A percentile compares a stretch with the other conserved stretches of the same genome.
Evolutionary conservation across 2,797 vertebrate species (phyloP).

Genomic region (Brachymystax lenok): DNA sequence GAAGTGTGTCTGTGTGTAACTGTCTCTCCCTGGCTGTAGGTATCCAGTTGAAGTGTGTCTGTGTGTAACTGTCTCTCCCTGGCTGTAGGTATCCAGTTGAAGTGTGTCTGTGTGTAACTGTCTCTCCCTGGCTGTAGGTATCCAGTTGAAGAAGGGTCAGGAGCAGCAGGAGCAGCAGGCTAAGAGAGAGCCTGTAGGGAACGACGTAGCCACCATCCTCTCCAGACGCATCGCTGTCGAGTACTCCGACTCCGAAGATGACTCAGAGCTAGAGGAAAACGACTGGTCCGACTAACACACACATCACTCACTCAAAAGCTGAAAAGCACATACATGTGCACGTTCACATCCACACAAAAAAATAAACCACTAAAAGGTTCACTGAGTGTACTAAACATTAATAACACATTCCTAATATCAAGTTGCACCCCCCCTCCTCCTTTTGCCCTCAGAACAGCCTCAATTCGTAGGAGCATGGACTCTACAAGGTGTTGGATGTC

Average conservation of each 20-base stretch:
- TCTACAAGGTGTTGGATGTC: too few species aligned
- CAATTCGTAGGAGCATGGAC: too few species aligned
- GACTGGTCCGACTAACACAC: conserved; percentile 94
- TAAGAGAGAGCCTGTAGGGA: conserved; percentile 90
- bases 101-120: conserved; percentile 40
- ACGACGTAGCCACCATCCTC: conserved; percentile 96
- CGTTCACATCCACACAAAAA: conserved; percentile 6
- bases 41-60: too few species aligned
- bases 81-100: conserved; percentile 90
- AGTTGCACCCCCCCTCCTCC: too few species aligned
- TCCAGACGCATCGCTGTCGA: conserved; percentile 95
- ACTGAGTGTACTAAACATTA: too few species aligned
- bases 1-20: too few species aligned
- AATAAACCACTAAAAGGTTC: neutral
- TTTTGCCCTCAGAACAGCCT: too few species aligned
- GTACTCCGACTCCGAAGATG: conserved; percentile 95
- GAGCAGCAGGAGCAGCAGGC: conserved; percentile 97
- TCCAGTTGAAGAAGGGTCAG: conserved; percentile 97
- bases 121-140: conserved; percentile 73
- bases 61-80: neutral
- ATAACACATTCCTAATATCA: too few species aligned
- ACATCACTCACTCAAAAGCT: conserved; percentile 15
- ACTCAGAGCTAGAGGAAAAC: conserved; percentile 94
- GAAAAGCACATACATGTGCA: conserved; percentile 12
- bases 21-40: neutral